Evolutionary conservation across 1,140 invertebrate species (phyloP), one percentile per base, ranked within the genome.

Genomic region (Conus ventricosus): DNA sequence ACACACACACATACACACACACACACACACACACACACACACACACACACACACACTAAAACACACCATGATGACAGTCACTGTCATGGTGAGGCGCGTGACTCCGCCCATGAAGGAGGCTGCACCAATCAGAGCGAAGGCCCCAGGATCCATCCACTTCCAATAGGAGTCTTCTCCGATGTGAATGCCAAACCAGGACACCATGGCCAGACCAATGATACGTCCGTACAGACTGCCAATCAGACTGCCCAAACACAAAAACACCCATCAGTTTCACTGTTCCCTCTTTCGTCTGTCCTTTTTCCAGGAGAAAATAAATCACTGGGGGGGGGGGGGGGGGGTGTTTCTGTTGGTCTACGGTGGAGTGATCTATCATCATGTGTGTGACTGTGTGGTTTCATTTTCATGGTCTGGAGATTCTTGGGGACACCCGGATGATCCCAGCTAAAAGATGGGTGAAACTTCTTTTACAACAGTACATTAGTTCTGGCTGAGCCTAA

Each of bases 31-130:
- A 54, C 39, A n/a, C 23, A 23, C 80, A 11, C n/a, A 60, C 67
- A 13, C 67, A 20, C 67, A 13, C 67, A 13, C 67, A 71, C 11
- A 63, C 60, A 63, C 11, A 71, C 67, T 17, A 20, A 23, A 20
- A 71, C 67, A 20, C 88, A 95, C 95, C 95, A 95, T 94, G 4
- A 95, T 95, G 51, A 96, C 95, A 55, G 95, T 95, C 23, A 95
- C 93, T 15, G 95, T 95, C 85, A 95, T 92, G 23, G 95, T 95
- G 4, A 96, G 93, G 80, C 95, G 91, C 1, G 95, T 94, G 4
- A 95, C 95, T n/a, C 95, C 95, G 75, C 95, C 95, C 91, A 96
- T 95, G 89, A 96, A 96, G n/a, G 95, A 95, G 0, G 95, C 95
- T 54, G 95, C 94, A 60, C 95, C 95, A 87, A 96, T 93, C 23